phyloP scores from a whole-genome alignment of 2,888 invertebrate genomes.

The Podabrus alpinus region DNA sequence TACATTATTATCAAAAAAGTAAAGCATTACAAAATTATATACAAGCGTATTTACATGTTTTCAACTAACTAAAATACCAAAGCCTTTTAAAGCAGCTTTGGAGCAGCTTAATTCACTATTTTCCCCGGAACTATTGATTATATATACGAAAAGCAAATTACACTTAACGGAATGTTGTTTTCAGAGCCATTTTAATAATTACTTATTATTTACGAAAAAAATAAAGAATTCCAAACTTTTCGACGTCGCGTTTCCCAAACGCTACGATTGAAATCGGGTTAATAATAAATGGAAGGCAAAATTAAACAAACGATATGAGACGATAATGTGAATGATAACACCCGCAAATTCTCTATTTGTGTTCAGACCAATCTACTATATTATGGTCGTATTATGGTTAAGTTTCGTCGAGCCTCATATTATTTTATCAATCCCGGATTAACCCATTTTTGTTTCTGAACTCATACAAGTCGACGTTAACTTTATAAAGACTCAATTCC shows the following conservation, averaged over 20 bases:
- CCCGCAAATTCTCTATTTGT: not conserved
- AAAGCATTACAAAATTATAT: not conserved
- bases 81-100: not conserved
- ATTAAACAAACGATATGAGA: not conserved
- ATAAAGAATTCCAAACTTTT: not conserved
- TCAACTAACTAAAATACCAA: not conserved
- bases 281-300: not conserved
- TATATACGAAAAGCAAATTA: not conserved
- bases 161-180: not conserved
- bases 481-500: not conserved
- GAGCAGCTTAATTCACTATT: not conserved
- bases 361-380: not conserved
- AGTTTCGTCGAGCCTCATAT: not conserved
- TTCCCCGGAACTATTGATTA: not conserved
- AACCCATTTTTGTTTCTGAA: not conserved
- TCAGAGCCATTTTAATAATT: not conserved
- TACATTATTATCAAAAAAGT: not conserved
- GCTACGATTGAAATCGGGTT: not conserved
- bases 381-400: not conserved
- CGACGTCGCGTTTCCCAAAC: not conserved
- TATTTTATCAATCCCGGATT: not conserved
- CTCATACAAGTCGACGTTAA: not conserved
- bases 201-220: not conserved
- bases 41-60: not conserved
- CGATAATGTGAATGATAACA: not conserved